Evolutionary conservation across 2,113 vertebrate species (phyloP), one percentile per base, ranked within the genome.

Genomic region (Toxotes jaculatrix): DNA sequence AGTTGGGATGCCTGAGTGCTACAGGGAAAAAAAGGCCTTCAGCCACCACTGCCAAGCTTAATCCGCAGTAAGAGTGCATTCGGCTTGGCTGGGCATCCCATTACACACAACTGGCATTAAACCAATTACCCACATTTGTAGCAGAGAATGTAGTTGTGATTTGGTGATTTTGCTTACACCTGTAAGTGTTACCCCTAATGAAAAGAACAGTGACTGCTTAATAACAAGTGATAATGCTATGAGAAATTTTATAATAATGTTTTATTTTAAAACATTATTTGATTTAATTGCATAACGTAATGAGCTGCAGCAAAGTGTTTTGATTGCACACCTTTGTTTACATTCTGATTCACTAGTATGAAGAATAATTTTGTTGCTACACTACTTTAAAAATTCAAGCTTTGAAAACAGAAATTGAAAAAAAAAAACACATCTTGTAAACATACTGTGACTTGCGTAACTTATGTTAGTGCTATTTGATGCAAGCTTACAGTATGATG

Each of bases 41-140:
- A 51, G 23, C 63, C 19, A 32, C 43, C 38, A 21, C 42, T 57
- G 40, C 21, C 10, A 34, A 27, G 59, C 43, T 75, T 82, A 70
- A 79, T 71, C 75, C 64, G 13, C 17, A 13, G 64, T 72, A 70
- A 72, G 36, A 60, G 45, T 12, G 59, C 42, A 51, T 70, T 64
- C 8, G 36, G 49, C 65, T 34, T 27, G 70, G 32, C 51, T 27
- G 11, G 16, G 38, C 27, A 13, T 45, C 77, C 71, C 68, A 65
- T 79, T 51, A 64, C 47, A 74, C 76, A 34, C 57, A 53, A 63
- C 42, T 32, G 40, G 36, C 65, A 60, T 79, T 47, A n/a, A 60
- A 64, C 49, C 57, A 40, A n/a, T 69, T 51, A 45, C 5, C 36
- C 51, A 59, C 21, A 79, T 82, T 55, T 56, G 23, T 43, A n/a